phyloP scores from a whole-genome alignment of 1,140 invertebrate species.

The Spodoptera litura region DNA sequence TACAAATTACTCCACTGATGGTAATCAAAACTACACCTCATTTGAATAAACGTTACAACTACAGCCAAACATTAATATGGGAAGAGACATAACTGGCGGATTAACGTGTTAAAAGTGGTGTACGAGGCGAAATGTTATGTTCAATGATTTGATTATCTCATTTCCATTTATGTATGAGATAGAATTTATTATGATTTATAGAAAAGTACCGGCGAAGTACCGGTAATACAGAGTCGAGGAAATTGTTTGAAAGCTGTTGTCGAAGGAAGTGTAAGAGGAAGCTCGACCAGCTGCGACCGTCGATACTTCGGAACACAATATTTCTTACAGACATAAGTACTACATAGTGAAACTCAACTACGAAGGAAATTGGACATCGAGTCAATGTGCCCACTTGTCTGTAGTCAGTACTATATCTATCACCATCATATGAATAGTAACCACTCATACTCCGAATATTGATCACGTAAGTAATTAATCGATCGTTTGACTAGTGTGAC shows the following conservation, averaged over 20 bases:
- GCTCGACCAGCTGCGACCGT: background rate
- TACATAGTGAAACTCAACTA: background rate
- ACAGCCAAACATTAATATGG: too few relatives aligned
- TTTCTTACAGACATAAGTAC: background rate
- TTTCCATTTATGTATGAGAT: slow-evolving; percentile 26
- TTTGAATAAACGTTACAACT: too few relatives aligned
- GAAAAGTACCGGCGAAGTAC: background rate
- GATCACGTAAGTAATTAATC: slow-evolving; percentile 25
- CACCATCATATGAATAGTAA: too few relatives aligned
- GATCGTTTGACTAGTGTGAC: background rate
- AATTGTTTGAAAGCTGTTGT: slow-evolving; percentile 7
- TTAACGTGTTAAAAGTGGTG: too few relatives aligned
- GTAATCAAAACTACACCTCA: too few relatives aligned
- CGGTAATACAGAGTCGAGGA: background rate
- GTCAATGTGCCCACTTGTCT: too few relatives aligned
- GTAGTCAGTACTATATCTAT: too few relatives aligned
- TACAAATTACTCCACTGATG: too few relatives aligned
- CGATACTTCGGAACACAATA: background rate
- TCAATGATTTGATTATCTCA: background rate
- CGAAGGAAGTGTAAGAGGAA: slow-evolving; percentile 18
- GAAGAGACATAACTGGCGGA: too few relatives aligned
- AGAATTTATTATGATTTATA: slow-evolving; percentile 10
- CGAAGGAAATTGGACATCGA: slow-evolving; percentile 8
- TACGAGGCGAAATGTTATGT: background rate
- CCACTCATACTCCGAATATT: slow-evolving; percentile 11